A percentile compares a stretch with the other conserved stretches of the same genome.
These are phyloP conservation scores for Drosophila borealis DNA, from an alignment of 2,888 invertebrate genomes.

Conservation along the genomic window DNA sequence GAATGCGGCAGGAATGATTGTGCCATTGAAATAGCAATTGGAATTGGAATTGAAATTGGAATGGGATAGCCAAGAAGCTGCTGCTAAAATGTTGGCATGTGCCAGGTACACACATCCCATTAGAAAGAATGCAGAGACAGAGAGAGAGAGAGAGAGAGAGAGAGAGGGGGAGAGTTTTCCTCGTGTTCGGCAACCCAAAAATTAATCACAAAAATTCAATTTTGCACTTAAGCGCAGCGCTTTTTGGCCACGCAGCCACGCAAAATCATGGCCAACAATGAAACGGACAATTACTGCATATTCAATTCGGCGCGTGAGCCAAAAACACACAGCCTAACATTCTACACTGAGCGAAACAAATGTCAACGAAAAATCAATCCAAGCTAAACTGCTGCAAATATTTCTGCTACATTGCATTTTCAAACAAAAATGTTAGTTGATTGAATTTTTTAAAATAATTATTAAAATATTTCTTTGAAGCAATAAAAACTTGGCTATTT, in stretches of 20 bases:
- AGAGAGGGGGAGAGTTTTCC: background rate
- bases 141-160: background rate
- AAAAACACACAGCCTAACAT: background rate
- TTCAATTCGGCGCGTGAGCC: slow-evolving; percentile 57
- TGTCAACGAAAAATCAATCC: background rate
- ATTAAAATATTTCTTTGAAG: no score
- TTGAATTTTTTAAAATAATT: no score
- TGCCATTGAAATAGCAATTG: slow-evolving; percentile 16
- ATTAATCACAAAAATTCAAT: slow-evolving; percentile 71
- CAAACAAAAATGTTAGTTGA: no score
- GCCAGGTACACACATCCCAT: slow-evolving; percentile 25
- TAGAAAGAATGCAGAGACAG: background rate
- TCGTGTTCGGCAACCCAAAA: slow-evolving; percentile 24
- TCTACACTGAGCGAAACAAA: slow-evolving; percentile 35
- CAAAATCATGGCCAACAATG: slow-evolving; percentile 73
- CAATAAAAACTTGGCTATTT: no score
- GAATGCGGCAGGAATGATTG: slow-evolving; percentile 41
- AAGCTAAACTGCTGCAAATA: background rate
- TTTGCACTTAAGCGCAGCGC: slow-evolving; percentile 65
- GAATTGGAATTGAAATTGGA: slow-evolving; percentile 14
- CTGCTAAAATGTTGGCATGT: slow-evolving; percentile 42
- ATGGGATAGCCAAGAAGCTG: slow-evolving; percentile 14
- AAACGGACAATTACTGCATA: slow-evolving; percentile 74
- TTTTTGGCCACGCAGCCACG: slow-evolving; percentile 53
- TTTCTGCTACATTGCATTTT: no score